Evolutionary conservation across 2,888 invertebrate species (phyloP).

Genomic region (Eupithecia subumbrata): DNA sequence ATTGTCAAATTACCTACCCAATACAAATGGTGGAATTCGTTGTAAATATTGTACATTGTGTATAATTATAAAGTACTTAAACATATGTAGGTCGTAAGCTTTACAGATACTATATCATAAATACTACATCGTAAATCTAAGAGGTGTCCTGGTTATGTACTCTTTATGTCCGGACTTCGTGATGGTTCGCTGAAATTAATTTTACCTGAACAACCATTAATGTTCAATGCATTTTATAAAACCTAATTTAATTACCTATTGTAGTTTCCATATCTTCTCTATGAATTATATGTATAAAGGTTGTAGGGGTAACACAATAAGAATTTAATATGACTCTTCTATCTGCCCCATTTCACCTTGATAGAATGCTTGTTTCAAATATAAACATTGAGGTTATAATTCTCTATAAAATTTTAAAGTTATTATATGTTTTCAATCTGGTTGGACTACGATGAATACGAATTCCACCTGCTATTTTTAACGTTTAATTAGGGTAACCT

Average conservation of each 20-base stretch:
- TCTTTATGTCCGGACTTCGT: not conserved
- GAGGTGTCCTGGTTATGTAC: not conserved
- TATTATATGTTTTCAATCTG: not conserved
- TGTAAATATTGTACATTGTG: slow-evolving; percentile 40
- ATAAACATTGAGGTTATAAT: not conserved
- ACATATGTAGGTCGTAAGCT: not conserved
- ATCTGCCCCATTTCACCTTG: not conserved
- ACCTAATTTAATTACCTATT: not conserved
- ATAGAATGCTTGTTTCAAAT: not conserved
- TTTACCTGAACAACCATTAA: not conserved
- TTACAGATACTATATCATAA: not conserved
- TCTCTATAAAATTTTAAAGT: not conserved
- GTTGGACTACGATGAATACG: not conserved
- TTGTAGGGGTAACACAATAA: not conserved
- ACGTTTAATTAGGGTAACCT: not conserved
- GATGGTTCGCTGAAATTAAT: no score
- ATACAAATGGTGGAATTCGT: slow-evolving; percentile 31
- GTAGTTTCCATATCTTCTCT: not conserved
- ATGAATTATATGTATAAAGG: not conserved
- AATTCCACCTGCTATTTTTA: slow-evolving; percentile 11
- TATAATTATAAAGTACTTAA: slow-evolving; percentile 17
- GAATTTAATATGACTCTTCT: not conserved
- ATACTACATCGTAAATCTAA: not conserved
- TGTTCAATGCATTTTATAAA: not conserved
- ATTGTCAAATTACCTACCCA: slow-evolving; percentile 18